A percentile compares a stretch with the other conserved stretches of the same genome.
These are phyloP conservation scores for Geotrypetes seraphini DNA, from an alignment of 2,797 vertebrate species.

Conservation along the genomic window DNA sequence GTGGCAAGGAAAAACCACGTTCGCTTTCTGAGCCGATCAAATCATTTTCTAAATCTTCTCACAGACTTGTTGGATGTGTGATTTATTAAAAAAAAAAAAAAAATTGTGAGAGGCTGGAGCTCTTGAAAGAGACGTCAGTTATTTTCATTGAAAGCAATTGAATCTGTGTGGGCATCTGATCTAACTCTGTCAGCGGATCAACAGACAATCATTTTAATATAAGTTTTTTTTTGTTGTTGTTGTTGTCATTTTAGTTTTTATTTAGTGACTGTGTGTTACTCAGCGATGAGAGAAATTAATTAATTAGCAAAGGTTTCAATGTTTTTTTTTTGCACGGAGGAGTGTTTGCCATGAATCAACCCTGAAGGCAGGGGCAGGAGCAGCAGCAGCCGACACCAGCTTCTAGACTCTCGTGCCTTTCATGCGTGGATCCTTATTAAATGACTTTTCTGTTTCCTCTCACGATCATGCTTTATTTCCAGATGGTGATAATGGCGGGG, in stretches of 20 bases:
- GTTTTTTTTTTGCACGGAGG: neutral
- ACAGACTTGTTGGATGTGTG: neutral
- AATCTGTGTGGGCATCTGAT: constrained; percentile 11
- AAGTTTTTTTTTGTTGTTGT: too few species aligned
- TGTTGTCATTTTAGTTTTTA: constrained; percentile 14
- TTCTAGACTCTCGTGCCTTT: constrained; percentile 9
- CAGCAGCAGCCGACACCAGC: constrained; percentile 9
- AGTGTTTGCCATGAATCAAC: constrained; percentile 3
- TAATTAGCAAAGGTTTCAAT: neutral
- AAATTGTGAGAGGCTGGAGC: neutral
- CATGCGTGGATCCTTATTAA: constrained; percentile 19
- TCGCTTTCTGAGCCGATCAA: constrained; percentile 6
- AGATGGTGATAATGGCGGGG: constrained; percentile 97
- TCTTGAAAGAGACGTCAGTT: neutral
- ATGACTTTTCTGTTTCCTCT: constrained; percentile 21
- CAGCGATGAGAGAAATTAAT: neutral
- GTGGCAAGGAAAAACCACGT: neutral
- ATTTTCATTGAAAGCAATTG: constrained; percentile 6
- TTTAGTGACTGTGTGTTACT: constrained; percentile 1
- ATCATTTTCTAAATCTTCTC: too few species aligned
- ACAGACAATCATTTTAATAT: constrained; percentile 10
- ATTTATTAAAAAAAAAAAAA: neutral
- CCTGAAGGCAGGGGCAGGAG: constrained; percentile 6
- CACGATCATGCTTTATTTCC: constrained; percentile 74
- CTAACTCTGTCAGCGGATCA: constrained; percentile 1